phyloP scores from a whole-genome alignment of 2,113 vertebrate genomes.

The Xenopus borealis region DNA sequence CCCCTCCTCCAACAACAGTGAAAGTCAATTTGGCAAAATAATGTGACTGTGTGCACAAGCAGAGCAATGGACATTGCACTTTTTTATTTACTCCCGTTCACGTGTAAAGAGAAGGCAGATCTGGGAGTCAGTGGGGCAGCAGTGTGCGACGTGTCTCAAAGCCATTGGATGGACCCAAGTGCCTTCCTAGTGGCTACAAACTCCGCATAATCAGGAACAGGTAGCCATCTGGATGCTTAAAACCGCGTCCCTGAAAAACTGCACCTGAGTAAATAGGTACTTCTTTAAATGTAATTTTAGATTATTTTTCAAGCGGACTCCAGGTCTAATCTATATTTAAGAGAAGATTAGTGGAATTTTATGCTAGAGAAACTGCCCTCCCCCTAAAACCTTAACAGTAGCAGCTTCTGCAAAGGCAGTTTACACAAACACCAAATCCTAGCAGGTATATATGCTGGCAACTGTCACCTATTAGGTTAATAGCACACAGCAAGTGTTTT shows the following conservation, averaged over 20 bases:
- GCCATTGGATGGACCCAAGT: background rate
- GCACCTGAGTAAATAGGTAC: constrained; percentile 27
- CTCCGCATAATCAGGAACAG: background rate
- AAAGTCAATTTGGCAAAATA: background rate
- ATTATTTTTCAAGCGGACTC: background rate
- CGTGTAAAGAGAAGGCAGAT: constrained; percentile 1
- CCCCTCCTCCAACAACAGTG: background rate
- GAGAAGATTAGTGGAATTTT: constrained; percentile 27
- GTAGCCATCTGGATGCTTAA: background rate
- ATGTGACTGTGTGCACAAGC: background rate
- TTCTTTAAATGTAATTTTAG: background rate
- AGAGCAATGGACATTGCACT: background rate
- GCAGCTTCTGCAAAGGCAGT: constrained; percentile 4
- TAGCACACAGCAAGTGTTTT: no score
- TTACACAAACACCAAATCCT: constrained; percentile 17
- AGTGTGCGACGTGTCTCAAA: constrained; percentile 15
- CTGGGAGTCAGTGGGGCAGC: background rate
- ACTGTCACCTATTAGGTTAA: no score
- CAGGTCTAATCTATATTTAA: constrained; percentile 24
- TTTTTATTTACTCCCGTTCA: background rate
- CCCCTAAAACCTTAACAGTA: background rate
- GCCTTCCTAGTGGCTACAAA: background rate
- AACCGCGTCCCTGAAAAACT: constrained; percentile 16
- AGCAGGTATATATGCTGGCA: no score
- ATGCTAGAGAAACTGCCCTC: background rate